Conservation (phyloP, 1,140 invertebrate genomes). For the Polypedilum vanderplanki region DNA sequence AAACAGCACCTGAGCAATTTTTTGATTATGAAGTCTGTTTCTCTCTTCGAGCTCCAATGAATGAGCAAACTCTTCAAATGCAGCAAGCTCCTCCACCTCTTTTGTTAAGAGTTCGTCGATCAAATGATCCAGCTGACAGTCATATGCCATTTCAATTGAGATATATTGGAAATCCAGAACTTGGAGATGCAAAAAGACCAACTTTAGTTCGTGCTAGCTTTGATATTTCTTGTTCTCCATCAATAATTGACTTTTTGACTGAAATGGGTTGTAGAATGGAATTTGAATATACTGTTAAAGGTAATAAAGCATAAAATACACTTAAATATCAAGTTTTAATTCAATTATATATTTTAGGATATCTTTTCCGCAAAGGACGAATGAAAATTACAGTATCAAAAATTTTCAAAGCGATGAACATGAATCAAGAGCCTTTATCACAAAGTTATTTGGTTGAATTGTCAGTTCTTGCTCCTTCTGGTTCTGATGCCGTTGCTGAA, state of each 20-base stretch:
- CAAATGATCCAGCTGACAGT: constrained; percentile 53
- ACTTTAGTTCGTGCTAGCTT: constrained; percentile 86
- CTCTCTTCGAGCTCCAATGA: constrained; percentile 55
- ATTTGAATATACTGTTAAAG: constrained; percentile 89
- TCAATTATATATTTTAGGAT: constrained; percentile 54
- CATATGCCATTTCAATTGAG: constrained; percentile 80
- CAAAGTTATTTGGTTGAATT: constrained; percentile 92
- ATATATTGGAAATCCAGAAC: constrained; percentile 84
- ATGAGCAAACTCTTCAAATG: background rate
- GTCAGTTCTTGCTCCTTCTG: constrained; percentile 82
- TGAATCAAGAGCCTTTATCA: constrained; percentile 71
- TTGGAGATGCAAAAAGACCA: constrained; percentile 79
- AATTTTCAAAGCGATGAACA: constrained; percentile 75
- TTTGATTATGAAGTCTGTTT: constrained; percentile 86
- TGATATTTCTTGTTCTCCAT: constrained; percentile 82
- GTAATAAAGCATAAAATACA: constrained; percentile 40
- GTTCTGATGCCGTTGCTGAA: constrained; percentile 90
- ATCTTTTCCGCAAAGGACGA: constrained; percentile 91
- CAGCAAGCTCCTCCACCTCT: constrained; percentile 47
- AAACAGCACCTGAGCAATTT: constrained; percentile 82
- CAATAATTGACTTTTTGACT: constrained; percentile 83
- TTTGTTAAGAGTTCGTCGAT: constrained; percentile 65
- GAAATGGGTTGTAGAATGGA: constrained; percentile 86
- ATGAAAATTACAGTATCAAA: constrained; percentile 97
- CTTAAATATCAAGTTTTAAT: too few species aligned